Evolutionary conservation across 2,888 invertebrate genomes (phyloP), one percentile per base, ranked within the genome.

Genomic region (Odontocerum albicorne): DNA sequence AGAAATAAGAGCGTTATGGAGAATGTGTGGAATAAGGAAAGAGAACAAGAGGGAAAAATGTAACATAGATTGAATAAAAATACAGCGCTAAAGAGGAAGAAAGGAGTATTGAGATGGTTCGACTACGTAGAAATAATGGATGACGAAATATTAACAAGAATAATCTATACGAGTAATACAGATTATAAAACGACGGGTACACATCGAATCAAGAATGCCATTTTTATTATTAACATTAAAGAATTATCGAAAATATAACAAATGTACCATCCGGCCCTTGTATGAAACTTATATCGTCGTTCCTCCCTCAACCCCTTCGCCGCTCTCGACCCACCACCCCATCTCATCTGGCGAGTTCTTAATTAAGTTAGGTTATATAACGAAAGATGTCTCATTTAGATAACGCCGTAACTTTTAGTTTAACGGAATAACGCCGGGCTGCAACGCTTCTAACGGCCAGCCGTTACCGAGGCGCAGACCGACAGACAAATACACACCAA

Each of bases 291-390:
- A 53, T 53, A 53, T 53, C 52, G 39, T 39, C 46, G 31, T 32
- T 46, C 22, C 36, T 35, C 27, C 12, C 21, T 40, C 31, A 43
- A 27, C 43, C 31, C 31, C 27, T 21, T 43, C 43, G 39, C 55
- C 17, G 71, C 12, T 13, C 66, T 53, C 45, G 47, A 51, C 61
- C 71, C 55, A 65, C 72, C 70, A 70, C 75, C 75, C 73, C 72
- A 73, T 75, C 76, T 75, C 77, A 76, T 77, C 77, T 74, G 72
- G 72, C 73, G 73, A 76, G 72, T 77, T 77, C 78, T 78, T 78
- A 78, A 78, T 78, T 78, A 78, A 78, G 76, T 78, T 77, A 77
- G 77, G 76, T 77, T 78, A 77, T 75, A 76, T 77, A 78, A 77
- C 78, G 76, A 75, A 75, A 77, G 77, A 78, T 77, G 73, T 75